Base-by-base conservation (phyloP, 2,888 invertebrate genomes). In the Imbricaverruca yamaguchii region DNA sequence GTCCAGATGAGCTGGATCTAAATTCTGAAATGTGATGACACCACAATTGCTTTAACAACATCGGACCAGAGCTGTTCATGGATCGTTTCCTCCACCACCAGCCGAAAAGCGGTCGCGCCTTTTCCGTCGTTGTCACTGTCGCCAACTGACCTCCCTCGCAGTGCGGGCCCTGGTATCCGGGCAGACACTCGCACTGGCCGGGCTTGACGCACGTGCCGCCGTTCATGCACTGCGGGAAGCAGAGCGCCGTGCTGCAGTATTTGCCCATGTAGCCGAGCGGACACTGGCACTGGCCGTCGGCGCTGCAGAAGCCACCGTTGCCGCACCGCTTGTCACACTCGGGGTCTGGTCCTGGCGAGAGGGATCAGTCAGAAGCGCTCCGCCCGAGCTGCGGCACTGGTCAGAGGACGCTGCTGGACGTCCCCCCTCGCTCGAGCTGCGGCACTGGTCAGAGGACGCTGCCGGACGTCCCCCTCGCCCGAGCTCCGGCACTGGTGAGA, bases 161-260 rank as follows among this genome's bases (percentile, higher is more conserved):
- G 86, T 94, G 93, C 39, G 93, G 90, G 79, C 95, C 96, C 89
- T 96, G 95, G 88, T 94, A 96, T 18, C 96, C 96, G n/a, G 91
- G 90, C 21, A 93, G 94, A 85, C 95, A 96, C 83, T 93, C 93
- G 87, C 96, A 96, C 7, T 93, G 89, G 1, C 95, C 95, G 9
- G 96, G 96, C 57, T 94, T 93, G 25, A 94, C 94, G 87, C 96
- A 96, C 86, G 93, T 94, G 13, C 96, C 96, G 11, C 95, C 95
- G 87, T 96, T 95, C 92, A 95, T 92, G 86, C 96, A 96, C 86
- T 94, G 93, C 59, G 96, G 95, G 89, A 95, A 96, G 86, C 96
- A 96, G 67, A 96, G 90, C 63, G 96, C 95, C 83, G 93, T 94
- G 86, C 93, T 91, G 85, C 96, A 96, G 86, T 94, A 93, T 85